Evolutionary conservation across 2,888 invertebrate genomes (phyloP), one percentile per base, ranked within the genome.

Genomic region (Uropetala carovei): DNA sequence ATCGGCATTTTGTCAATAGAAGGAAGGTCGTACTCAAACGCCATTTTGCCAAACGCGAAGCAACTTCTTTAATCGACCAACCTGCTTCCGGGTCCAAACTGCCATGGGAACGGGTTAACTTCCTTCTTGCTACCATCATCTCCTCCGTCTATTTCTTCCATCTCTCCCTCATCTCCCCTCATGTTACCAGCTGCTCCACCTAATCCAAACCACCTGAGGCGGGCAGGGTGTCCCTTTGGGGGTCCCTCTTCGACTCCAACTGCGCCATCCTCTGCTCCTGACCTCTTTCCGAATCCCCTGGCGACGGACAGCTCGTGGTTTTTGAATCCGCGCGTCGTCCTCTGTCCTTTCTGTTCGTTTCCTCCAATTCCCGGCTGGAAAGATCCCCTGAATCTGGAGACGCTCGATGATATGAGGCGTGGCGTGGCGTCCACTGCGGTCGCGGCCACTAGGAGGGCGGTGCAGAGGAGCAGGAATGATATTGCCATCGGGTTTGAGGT

Each of bases 261-360:
- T 0, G 0, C 83, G 30, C 16, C 30, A 57, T 89, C 81, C 18
- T 81, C 92, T 92, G 89, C 92, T 92, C 93, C 92, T n/a, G 93
- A 93, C 83, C 94, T 93, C 93, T 94, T 94, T 22, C 94, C 94
- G 82, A 94, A 94, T 43, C 94, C 94, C 92, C 94, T 92, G 68
- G 94, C 94, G 85, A 94, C 94, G 92, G 94, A 94, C 92, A 94
- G 92, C 92, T 93, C 93, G 86, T 93, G 93, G 93, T 94, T 94
- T 91, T 94, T 93, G 92, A 94, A 94, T 16, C 94, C 94, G 92
- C 94, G 93, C 86, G 93, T 93, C 64, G 93, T 92, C 92, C 93
- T 92, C 81, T 89, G 89, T 9, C 89, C 89, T 64, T 68, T 89
- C 59, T 89, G 89, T n/a, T 83, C 83, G 43, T 43, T 43, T 4